Percentiles rank a stretch among this genome's conserved stretches.
These are phyloP conservation scores for Lates calcarifer DNA, from an alignment of 2,113 vertebrate genomes.

Conservation along the genomic window DNA sequence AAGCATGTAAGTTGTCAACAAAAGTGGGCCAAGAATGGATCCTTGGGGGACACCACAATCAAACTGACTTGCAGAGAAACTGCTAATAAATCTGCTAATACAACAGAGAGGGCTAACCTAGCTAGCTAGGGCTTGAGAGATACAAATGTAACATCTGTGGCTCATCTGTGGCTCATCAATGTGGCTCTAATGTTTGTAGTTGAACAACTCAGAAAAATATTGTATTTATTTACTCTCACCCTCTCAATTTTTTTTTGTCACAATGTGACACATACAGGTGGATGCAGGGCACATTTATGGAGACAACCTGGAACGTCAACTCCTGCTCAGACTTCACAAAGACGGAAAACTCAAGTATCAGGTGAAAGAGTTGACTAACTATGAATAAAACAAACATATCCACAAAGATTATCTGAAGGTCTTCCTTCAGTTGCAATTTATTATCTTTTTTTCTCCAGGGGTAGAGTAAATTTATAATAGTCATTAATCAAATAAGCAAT, in stretches of 20 bases:
- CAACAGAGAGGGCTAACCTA: no score
- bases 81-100: no score
- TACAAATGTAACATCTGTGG: no score
- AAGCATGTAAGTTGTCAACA: no score
- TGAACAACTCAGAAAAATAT: not conserved
- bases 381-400: not conserved
- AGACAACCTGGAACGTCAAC: slow-evolving; percentile 91
- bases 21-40: no score
- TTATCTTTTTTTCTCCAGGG: not conserved
- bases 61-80: no score
- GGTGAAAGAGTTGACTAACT: slow-evolving; percentile 80
- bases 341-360: slow-evolving; percentile 97
- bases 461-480: not conserved
- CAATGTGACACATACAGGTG: slow-evolving; percentile 85
- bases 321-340: slow-evolving; percentile 89
- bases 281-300: slow-evolving; percentile 96
- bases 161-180: no score
- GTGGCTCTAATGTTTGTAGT: not conserved
- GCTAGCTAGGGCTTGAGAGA: no score
- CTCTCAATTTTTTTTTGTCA: no score
- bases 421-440: not conserved
- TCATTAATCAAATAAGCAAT: not conserved
- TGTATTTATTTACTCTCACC: not conserved
- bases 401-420: not conserved
- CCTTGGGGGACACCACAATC: no score